Conservation (phyloP, 2,113 vertebrate species). For the Rousettus leschenaultii region DNA sequence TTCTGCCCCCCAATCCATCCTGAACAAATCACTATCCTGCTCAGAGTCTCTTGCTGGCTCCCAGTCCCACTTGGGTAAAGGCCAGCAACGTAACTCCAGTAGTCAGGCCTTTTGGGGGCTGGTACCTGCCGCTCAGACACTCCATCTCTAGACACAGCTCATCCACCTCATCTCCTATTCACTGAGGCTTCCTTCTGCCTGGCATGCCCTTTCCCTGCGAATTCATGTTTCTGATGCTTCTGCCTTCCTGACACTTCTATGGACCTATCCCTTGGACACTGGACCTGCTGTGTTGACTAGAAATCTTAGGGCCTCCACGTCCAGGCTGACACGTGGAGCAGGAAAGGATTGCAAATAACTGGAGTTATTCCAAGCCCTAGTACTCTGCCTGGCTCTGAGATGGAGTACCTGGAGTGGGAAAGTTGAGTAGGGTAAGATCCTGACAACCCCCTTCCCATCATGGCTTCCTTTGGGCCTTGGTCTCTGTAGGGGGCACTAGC, state of each 20-base stretch:
- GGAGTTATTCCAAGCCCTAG: neutral
- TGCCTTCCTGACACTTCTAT: neutral
- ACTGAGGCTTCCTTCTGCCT: neutral
- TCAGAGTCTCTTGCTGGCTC: neutral
- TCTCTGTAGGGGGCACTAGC: neutral
- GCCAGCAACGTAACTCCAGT: neutral
- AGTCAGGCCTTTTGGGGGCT: neutral
- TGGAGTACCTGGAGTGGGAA: neutral
- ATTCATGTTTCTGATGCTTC: neutral
- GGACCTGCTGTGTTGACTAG: neutral
- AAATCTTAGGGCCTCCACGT: neutral
- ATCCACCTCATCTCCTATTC: neutral
- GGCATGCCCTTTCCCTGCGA: neutral
- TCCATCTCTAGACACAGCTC: neutral
- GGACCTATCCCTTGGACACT: neutral
- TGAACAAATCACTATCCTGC: neutral
- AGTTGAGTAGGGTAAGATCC: neutral
- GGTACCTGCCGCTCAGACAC: neutral
- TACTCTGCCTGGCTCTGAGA: neutral
- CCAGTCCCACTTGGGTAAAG: neutral
- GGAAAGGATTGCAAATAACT: neutral
- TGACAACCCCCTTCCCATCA: neutral
- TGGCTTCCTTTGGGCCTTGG: neutral
- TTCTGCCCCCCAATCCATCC: neutral
- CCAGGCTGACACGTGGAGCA: neutral